Conservation (phyloP, 2,113 vertebrate species). For the Albula glossodonta region DNA sequence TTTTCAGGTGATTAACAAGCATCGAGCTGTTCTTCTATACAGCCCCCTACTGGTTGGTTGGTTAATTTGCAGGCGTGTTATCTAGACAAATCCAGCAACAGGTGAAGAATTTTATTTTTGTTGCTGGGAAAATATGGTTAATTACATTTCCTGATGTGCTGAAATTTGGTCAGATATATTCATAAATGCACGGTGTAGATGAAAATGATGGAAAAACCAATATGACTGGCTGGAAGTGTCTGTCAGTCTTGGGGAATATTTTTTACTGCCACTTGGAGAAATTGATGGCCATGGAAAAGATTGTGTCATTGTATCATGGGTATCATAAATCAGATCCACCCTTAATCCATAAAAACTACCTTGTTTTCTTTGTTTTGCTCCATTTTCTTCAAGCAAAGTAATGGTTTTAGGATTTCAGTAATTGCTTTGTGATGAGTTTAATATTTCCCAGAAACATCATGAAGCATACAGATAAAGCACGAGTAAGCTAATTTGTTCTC, state of each 20-base stretch:
- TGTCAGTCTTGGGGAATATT: too few species aligned
- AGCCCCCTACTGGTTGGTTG: background rate
- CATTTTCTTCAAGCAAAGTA: background rate
- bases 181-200: too few species aligned
- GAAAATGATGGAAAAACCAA: too few species aligned
- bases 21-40: background rate
- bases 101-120: background rate
- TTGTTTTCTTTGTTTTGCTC: background rate
- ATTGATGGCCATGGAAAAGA: too few species aligned
- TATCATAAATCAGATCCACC: too few species aligned
- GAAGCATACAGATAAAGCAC: background rate
- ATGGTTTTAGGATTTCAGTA: background rate
- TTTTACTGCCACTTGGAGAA: too few species aligned
- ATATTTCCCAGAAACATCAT: background rate
- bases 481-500: background rate
- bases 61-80: background rate
- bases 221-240: too few species aligned
- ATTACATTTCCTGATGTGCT: too few species aligned
- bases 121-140: background rate
- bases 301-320: too few species aligned
- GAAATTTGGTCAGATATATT: too few species aligned
- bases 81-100: background rate
- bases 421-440: background rate
- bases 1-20: background rate
- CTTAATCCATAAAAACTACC: background rate